These are phyloP conservation scores for Rattus rattus DNA, from an alignment of 2,113 vertebrate genomes.

Conservation along the genomic window DNA sequence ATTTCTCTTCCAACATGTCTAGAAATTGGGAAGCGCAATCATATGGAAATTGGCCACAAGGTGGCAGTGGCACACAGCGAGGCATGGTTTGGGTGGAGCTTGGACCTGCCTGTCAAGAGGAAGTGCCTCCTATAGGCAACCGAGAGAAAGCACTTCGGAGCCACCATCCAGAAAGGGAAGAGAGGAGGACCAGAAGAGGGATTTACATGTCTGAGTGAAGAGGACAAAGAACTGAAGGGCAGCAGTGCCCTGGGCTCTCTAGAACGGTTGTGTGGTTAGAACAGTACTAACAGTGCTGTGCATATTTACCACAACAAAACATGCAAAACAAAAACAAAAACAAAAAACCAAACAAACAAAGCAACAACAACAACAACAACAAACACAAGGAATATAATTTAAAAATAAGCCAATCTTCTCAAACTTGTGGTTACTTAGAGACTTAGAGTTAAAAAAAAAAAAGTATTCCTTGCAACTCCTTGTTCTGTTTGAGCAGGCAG, in stretches of 20 bases:
- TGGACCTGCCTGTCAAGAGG: not conserved
- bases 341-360: too few relatives aligned
- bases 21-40: not conserved
- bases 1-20: not conserved
- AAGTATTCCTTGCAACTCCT: not conserved
- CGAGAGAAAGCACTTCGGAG: not conserved
- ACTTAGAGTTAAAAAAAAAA: not conserved
- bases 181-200: not conserved
- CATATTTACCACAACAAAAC: not conserved
- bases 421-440: not conserved
- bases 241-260: not conserved
- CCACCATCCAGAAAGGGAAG: not conserved
- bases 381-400: not conserved
- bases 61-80: not conserved
- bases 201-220: not conserved
- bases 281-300: not conserved
- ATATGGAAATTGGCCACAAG: slow-evolving; percentile 18
- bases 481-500: not conserved
- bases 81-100: not conserved
- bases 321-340: not conserved
- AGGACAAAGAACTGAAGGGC: not conserved
- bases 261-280: not conserved
- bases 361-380: too few relatives aligned
- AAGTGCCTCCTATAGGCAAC: not conserved
- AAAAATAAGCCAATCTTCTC: not conserved